A percentile compares a stretch with the other conserved stretches of the same genome.
Conservation (phyloP, 1,140 invertebrate species). For the Bombyx mori region ASM3026992v2 NC_085121.1:16060501-16061000, state of each 20-base stretch:
- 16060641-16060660: not conserved
- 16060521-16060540: slow-evolving; percentile 1
- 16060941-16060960: slow-evolving; percentile 7
- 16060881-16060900: slow-evolving; percentile 3
- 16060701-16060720: slow-evolving; percentile 1
- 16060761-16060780: not conserved
- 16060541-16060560: slow-evolving; percentile 2
- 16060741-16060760: not conserved
- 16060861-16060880: slow-evolving; percentile 3
- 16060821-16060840: not conserved
- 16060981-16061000: slow-evolving; percentile 2
- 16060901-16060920: slow-evolving; percentile 5
- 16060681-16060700: not conserved
- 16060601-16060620: slow-evolving; percentile 4
- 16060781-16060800: slow-evolving; percentile 2
- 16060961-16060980: slow-evolving; percentile 2
- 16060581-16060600: slow-evolving; percentile 2
- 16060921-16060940: slow-evolving; percentile 3
- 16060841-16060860: not conserved
- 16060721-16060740: not conserved
- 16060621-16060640: not conserved
- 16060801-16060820: slow-evolving; percentile 5
- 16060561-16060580: not conserved
- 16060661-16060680: slow-evolving; percentile 3
- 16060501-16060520: not conserved